Conservation (phyloP, 92 coral and sea anemone genomes). For the Hydrozoanthus gracilis region DNA sequence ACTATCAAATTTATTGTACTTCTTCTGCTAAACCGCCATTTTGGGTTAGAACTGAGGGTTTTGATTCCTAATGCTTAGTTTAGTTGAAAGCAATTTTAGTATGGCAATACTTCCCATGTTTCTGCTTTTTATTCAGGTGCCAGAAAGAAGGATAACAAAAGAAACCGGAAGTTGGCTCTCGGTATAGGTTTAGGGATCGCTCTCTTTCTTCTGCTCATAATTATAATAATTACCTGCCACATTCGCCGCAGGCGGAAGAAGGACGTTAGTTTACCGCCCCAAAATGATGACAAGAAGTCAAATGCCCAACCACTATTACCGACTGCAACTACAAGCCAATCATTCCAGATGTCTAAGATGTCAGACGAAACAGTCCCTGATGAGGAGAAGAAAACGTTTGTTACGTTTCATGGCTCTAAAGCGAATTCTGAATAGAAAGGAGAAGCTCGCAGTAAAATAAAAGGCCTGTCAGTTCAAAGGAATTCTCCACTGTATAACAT, state of each 20-base stretch:
- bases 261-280: neutral
- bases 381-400: slow-evolving; percentile 20
- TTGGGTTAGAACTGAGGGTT: no score
- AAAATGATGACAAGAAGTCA: neutral
- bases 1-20: no score
- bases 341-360: slow-evolving; percentile 14
- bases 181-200: slow-evolving; percentile 14
- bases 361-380: neutral
- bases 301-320: neutral
- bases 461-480: no score
- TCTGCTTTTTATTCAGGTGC: neutral
- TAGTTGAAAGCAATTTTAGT: no score
- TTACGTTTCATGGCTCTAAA: slow-evolving; percentile 30
- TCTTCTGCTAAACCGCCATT: no score
- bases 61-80: no score
- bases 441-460: no score
- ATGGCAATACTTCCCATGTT: neutral
- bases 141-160: neutral
- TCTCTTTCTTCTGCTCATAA: neutral
- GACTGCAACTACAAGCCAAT: slow-evolving; percentile 5
- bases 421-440: neutral
- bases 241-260: slow-evolving; percentile 11
- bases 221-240: neutral
- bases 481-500: no score
- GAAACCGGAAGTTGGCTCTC: neutral